Evolutionary conservation across 2,888 invertebrate species (phyloP).

Genomic region (Trissolcus brochymenae): DNA sequence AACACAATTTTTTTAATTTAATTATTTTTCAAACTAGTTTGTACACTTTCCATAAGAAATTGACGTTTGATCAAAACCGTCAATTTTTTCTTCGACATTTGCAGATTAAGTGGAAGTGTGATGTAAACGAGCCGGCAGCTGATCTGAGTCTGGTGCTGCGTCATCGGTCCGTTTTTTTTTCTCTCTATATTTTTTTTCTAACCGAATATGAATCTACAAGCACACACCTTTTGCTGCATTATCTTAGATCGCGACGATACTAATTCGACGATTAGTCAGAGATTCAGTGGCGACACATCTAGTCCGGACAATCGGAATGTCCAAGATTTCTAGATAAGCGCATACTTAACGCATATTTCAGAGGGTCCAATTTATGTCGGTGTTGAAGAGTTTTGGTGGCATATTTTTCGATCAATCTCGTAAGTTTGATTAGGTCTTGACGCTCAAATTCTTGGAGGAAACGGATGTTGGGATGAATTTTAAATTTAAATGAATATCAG

Average conservation of each 20-base stretch:
- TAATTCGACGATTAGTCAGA: conserved; percentile 72
- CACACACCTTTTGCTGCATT: conserved; percentile 69
- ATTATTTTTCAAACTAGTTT: neutral
- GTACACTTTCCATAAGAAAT: neutral
- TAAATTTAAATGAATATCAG: conserved; percentile 28
- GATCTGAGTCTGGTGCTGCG: conserved; percentile 69
- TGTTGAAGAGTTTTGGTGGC: conserved; percentile 46
- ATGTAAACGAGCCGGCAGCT: conserved; percentile 59
- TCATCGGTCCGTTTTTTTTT: conserved; percentile 64
- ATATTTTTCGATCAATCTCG: conserved; percentile 27
- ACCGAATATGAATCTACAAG: conserved; percentile 61
- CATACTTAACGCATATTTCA: conserved; percentile 46
- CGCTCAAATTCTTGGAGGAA: conserved; percentile 8
- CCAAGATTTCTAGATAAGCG: conserved; percentile 46
- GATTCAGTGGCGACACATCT: conserved; percentile 57
- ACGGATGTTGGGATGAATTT: conserved; percentile 26
- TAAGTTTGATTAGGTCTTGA: conserved; percentile 28
- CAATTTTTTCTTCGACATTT: conserved; percentile 39
- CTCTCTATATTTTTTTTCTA: conserved; percentile 28
- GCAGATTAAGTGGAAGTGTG: conserved; percentile 46
- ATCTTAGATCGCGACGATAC: conserved; percentile 72
- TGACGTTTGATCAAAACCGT: neutral
- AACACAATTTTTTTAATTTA: neutral
- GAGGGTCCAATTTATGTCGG: conserved; percentile 38
- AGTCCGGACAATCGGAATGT: conserved; percentile 46